These are phyloP conservation scores for Acronicta aceris DNA, from an alignment of 2,888 invertebrate species.

Conservation along the genomic window DNA sequence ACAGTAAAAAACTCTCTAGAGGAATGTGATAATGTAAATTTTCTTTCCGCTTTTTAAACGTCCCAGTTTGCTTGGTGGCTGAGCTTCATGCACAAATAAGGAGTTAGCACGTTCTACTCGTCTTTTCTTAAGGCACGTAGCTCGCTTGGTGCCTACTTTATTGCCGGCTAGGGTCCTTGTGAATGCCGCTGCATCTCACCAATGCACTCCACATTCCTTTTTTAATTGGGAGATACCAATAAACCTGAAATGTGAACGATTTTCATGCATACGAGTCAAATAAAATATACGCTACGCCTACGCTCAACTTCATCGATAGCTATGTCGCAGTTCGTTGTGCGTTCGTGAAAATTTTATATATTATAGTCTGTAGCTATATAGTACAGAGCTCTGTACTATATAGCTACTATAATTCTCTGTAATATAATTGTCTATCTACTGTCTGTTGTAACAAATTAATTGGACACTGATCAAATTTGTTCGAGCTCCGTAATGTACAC, in stretches of 20 bases:
- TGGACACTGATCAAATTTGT: conserved; percentile 51
- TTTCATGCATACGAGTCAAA: conserved; percentile 31
- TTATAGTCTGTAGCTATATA: conserved; percentile 4
- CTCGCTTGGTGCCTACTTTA: conserved; percentile 81
- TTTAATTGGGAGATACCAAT: conserved; percentile 65
- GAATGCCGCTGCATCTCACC: conserved; percentile 66
- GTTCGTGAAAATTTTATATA: conserved; percentile 2
- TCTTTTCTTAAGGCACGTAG: conserved; percentile 77
- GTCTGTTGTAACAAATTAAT: conserved; percentile 49
- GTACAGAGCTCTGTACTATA: conserved; percentile 23
- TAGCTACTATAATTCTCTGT: too few relatives aligned
- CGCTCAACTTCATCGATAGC: conserved; percentile 1
- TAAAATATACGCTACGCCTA: conserved; percentile 3
- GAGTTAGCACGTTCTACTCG: conserved; percentile 74
- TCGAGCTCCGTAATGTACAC: conserved; percentile 39
- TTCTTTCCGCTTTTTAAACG: conserved; percentile 67
- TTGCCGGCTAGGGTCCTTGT: conserved; percentile 70
- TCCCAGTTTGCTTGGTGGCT: conserved; percentile 65
- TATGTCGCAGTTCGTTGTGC: conserved; percentile 3
- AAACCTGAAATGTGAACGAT: conserved; percentile 43
- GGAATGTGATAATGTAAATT: conserved; percentile 74
- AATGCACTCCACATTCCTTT: conserved; percentile 68
- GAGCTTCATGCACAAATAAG: conserved; percentile 66
- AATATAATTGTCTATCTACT: conserved; percentile 41
- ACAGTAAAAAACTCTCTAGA: conserved; percentile 63